phyloP scores from a whole-genome alignment of 2,113 vertebrate genomes.

The Rhipidura dahli region DNA sequence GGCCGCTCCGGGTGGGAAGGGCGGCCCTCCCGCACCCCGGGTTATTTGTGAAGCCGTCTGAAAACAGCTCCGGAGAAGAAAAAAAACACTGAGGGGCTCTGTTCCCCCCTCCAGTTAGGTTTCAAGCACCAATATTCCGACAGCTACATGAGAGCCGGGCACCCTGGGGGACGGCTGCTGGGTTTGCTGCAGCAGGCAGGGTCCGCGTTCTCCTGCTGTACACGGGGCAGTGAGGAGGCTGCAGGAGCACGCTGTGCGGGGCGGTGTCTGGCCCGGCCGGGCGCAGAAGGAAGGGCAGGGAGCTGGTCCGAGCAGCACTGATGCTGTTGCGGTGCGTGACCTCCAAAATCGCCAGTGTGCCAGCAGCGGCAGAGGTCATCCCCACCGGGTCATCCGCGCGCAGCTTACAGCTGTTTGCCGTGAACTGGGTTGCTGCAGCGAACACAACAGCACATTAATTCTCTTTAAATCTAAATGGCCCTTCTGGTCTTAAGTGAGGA shows the following conservation, averaged over 20 bases:
- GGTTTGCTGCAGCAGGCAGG: neutral
- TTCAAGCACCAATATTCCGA: neutral
- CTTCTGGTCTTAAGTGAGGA: neutral
- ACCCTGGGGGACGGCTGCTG: neutral
- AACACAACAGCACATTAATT: neutral
- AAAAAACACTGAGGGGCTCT: neutral
- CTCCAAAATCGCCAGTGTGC: fast-evolving
- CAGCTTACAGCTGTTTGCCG: neutral
- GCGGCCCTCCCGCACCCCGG: neutral
- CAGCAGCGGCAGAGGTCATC: neutral
- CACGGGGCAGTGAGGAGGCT: fast-evolving
- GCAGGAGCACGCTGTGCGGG: neutral
- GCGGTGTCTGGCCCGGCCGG: neutral
- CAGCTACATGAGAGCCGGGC: neutral
- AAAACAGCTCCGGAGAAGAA: neutral
- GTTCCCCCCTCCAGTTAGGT: neutral
- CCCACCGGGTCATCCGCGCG: neutral
- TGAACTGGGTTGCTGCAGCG: neutral
- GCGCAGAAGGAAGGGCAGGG: too few relatives aligned
- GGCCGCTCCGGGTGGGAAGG: neutral
- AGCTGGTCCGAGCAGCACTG: fast-evolving
- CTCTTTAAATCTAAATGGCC: neutral
- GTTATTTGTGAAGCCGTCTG: neutral
- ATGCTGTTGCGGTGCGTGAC: fast-evolving
- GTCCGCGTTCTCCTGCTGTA: too few relatives aligned